Conservation (phyloP, 2,888 invertebrate genomes). For the Pyrrhia umbra region DNA sequence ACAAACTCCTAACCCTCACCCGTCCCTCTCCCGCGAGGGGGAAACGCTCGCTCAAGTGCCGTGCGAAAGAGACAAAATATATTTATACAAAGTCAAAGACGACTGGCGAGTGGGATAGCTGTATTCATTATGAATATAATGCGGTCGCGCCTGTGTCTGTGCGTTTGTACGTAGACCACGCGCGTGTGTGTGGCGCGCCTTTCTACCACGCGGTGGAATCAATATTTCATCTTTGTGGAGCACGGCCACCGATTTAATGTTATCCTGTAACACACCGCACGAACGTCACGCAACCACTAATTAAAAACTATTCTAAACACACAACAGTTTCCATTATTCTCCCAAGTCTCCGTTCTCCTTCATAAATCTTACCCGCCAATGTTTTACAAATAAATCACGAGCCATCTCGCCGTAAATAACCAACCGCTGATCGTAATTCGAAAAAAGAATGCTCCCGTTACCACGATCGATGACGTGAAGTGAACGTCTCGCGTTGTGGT, state of each 20-base stretch:
- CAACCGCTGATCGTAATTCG: constrained; percentile 68
- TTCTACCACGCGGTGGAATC: constrained; percentile 85
- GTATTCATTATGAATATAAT: constrained; percentile 91
- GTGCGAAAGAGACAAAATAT: constrained; percentile 86
- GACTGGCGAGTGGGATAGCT: constrained; percentile 89
- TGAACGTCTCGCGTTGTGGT: constrained; percentile 89
- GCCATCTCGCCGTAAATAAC: constrained; percentile 65
- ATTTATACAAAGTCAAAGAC: constrained; percentile 90
- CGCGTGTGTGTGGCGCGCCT: constrained; percentile 82
- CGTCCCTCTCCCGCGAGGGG: constrained; percentile 82
- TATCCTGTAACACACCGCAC: constrained; percentile 36
- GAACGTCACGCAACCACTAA: constrained; percentile 8
- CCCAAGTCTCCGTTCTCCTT: constrained; percentile 10
- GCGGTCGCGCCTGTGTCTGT: constrained; percentile 88
- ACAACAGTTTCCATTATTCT: constrained; percentile 4
- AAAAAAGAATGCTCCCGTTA: constrained; percentile 81
- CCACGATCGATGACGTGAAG: constrained; percentile 85
- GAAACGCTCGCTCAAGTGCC: constrained; percentile 79
- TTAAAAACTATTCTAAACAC: constrained; percentile 41
- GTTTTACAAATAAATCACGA: constrained; percentile 61
- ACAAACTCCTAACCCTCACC: constrained; percentile 87
- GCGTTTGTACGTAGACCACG: constrained; percentile 78
- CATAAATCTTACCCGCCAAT: constrained; percentile 32
- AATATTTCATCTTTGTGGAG: constrained; percentile 87
- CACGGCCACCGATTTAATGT: constrained; percentile 73